Percentiles rank a stretch among this genome's conserved stretches.
phyloP scores from a whole-genome alignment of 2,113 vertebrate genomes.

The Tichodroma muraria region DNA sequence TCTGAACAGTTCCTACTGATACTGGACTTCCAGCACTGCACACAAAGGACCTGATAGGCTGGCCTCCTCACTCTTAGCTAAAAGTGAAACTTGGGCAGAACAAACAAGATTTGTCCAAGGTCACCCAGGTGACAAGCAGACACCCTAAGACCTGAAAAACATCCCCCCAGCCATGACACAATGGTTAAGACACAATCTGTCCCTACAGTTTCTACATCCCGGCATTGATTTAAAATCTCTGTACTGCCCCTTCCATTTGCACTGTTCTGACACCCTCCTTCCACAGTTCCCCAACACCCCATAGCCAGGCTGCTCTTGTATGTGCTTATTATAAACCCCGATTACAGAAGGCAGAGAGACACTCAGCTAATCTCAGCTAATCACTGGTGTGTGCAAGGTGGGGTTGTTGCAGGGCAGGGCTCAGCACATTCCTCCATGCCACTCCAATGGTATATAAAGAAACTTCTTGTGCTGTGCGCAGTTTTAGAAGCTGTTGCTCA shows the following conservation, averaged over 20 bases:
- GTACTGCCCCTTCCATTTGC: background rate
- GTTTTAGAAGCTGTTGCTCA: background rate
- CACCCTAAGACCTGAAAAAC: background rate
- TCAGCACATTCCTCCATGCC: conserved; percentile 2
- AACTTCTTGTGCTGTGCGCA: background rate
- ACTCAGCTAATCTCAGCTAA: conserved; percentile 1
- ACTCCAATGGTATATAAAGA: background rate
- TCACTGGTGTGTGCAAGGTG: background rate
- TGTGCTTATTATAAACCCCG: background rate
- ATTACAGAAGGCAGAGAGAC: background rate
- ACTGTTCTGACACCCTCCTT: background rate
- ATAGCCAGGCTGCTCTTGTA: background rate
- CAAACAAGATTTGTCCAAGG: background rate
- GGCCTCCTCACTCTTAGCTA: background rate
- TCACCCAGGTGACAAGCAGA: background rate
- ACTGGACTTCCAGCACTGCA: background rate
- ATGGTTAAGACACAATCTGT: background rate
- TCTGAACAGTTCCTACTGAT: background rate
- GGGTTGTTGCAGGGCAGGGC: background rate
- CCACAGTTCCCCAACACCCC: accelerated
- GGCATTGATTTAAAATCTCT: background rate
- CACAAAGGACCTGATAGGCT: background rate
- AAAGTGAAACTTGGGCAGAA: background rate
- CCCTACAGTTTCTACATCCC: too few relatives aligned
- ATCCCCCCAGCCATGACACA: background rate